These are phyloP conservation scores for Molossus molossus DNA, from an alignment of 2,797 vertebrate genomes.

Conservation along the genomic window DNA sequence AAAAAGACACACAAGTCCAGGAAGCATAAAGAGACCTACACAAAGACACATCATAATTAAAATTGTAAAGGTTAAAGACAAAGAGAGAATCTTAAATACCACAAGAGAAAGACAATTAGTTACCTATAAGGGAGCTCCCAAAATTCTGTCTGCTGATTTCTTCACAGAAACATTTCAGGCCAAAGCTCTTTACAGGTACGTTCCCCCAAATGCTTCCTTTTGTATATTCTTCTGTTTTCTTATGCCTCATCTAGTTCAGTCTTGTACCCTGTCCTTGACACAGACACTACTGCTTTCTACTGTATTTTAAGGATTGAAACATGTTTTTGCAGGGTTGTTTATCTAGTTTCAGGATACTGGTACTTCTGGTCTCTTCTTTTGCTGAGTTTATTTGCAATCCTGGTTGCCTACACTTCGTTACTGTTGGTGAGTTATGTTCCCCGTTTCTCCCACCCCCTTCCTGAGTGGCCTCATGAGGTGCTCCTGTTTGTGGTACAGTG, in stretches of 20 bases:
- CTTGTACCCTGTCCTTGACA: not conserved
- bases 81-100: too few species aligned
- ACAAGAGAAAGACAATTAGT: too few species aligned
- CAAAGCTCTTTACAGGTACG: not conserved
- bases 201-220: slow-evolving; percentile 1
- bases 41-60: too few species aligned
- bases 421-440: slow-evolving; percentile 92
- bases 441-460: not conserved
- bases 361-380: slow-evolving; percentile 95
- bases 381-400: slow-evolving; percentile 90
- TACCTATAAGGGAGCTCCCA: too few species aligned
- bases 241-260: not conserved
- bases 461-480: not conserved
- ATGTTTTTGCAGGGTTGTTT: slow-evolving; percentile 92
- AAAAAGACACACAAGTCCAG: too few species aligned
- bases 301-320: slow-evolving; percentile 73
- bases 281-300: not conserved
- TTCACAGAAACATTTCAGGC: too few species aligned
- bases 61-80: too few species aligned
- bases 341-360: slow-evolving; percentile 93
- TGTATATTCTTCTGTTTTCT: not conserved
- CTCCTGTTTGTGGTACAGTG: not conserved
- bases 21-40: too few species aligned
- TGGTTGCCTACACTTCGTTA: slow-evolving; percentile 92
- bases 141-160: too few species aligned